Conservation (phyloP, 2,113 vertebrate species). For the Labrus mixtus region DNA sequence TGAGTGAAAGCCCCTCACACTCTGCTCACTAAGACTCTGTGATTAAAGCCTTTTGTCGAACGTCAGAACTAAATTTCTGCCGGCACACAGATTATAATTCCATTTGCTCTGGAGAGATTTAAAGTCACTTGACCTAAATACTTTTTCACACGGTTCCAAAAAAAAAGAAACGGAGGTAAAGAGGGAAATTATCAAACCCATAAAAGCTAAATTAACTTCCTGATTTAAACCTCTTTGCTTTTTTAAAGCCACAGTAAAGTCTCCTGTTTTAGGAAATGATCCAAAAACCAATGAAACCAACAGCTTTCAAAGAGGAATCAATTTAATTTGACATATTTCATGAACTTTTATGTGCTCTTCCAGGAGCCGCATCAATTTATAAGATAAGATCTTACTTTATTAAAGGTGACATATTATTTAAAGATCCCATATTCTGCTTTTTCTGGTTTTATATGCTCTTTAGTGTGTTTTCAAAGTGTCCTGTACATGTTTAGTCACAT, state of each 20-base stretch:
- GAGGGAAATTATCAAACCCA: slow-evolving; percentile 5
- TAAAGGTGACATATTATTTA: too few species aligned
- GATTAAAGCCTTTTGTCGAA: slow-evolving; percentile 36
- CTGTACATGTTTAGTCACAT: too few species aligned
- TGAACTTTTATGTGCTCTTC: too few species aligned
- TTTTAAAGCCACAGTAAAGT: not conserved
- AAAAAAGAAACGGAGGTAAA: not conserved
- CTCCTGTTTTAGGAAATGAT: not conserved
- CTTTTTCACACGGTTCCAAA: slow-evolving; percentile 17
- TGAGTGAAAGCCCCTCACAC: slow-evolving; percentile 1
- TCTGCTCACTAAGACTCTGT: not conserved
- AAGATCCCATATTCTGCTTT: too few species aligned
- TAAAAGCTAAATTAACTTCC: not conserved
- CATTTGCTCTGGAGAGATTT: slow-evolving; percentile 38
- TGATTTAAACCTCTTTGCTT: not conserved
- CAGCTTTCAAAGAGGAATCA: too few species aligned
- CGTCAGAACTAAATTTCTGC: slow-evolving; percentile 30
- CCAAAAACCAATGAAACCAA: too few species aligned
- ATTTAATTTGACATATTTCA: too few species aligned
- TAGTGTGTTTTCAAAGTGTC: too few species aligned
- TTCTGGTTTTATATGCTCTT: too few species aligned
- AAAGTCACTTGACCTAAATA: slow-evolving; percentile 30
- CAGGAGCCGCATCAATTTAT: too few species aligned
- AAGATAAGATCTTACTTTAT: too few species aligned
- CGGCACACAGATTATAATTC: slow-evolving; percentile 33